These are phyloP conservation scores for Portunus trituberculatus DNA, from an alignment of 1,140 invertebrate genomes.

Conservation along the genomic window DNA sequence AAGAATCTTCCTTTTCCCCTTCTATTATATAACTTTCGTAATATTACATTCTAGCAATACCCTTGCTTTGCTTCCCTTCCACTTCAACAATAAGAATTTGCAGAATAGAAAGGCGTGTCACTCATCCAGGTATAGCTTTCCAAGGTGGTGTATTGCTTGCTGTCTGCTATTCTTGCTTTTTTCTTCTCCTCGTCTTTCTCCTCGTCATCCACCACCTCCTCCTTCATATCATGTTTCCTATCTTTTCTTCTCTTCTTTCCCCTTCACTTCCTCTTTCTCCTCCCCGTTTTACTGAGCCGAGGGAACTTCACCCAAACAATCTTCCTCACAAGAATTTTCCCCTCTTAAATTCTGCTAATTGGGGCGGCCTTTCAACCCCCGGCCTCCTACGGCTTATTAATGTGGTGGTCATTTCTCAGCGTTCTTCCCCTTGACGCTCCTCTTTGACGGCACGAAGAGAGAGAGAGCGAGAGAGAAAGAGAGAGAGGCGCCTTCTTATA, in stretches of 20 bases:
- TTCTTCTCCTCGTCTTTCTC: too few relatives aligned
- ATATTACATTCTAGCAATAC: too few relatives aligned
- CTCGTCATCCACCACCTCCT: not conserved
- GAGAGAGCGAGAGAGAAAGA: not conserved
- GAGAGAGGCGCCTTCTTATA: not conserved
- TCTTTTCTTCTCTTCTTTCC: not conserved
- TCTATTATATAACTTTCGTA: too few relatives aligned
- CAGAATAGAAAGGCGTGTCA: too few relatives aligned
- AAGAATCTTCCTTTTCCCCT: too few relatives aligned
- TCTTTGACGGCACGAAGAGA: not conserved
- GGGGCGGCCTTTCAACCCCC: not conserved
- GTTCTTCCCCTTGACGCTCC: not conserved
- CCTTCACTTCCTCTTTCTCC: not conserved
- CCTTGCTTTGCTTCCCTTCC: too few relatives aligned
- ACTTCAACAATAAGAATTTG: too few relatives aligned
- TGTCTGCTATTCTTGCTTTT: too few relatives aligned
- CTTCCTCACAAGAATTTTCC: slow-evolving; percentile 7
- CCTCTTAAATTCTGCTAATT: slow-evolving; percentile 45
- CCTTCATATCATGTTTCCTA: not conserved
- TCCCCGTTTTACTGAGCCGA: too few relatives aligned
- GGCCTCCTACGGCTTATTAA: not conserved
- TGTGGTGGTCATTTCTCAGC: slow-evolving; percentile 30
- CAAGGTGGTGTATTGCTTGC: too few relatives aligned
- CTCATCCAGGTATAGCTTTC: too few relatives aligned
- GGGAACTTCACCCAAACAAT: slow-evolving; percentile 21